phyloP scores from a whole-genome alignment of 2,797 vertebrate genomes.

The Siniperca scherzeri region DNA sequence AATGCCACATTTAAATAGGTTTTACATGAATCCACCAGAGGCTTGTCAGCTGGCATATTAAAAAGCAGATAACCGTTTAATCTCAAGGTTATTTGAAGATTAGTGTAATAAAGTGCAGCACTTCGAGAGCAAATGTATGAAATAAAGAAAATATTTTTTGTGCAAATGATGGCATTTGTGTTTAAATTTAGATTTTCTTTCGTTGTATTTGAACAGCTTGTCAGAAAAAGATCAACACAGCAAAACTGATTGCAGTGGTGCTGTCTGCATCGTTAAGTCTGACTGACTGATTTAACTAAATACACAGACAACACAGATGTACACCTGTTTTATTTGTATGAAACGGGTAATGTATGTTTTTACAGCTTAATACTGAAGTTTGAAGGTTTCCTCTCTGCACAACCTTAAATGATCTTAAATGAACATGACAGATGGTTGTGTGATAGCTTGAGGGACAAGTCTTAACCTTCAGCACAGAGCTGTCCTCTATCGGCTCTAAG shows the following conservation, averaged over 20 bases:
- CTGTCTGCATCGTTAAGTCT: background rate
- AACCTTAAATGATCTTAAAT: conserved; percentile 39
- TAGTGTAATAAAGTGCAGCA: conserved; percentile 12
- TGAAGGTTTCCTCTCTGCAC: conserved; percentile 32
- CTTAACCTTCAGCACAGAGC: conserved; percentile 56
- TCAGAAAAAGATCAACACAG: conserved; percentile 19
- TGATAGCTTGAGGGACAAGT: conserved; percentile 47
- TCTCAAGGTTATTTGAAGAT: conserved; percentile 52
- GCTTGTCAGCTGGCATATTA: conserved; percentile 30
- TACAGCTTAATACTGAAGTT: conserved; percentile 29
- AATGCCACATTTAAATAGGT: conserved; percentile 57
- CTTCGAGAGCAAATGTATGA: conserved; percentile 11
- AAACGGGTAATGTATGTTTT: conserved; percentile 31
- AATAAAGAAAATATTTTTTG: conserved; percentile 39
- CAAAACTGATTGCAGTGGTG: conserved; percentile 5
- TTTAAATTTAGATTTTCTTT: conserved; percentile 53
- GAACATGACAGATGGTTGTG: conserved; percentile 65
- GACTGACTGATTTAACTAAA: conserved; percentile 16
- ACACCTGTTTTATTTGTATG: conserved; percentile 40
- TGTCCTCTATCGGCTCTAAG: conserved; percentile 22
- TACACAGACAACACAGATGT: conserved; percentile 29
- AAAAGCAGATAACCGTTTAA: conserved; percentile 38
- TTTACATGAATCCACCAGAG: conserved; percentile 50
- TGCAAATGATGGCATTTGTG: conserved; percentile 17
- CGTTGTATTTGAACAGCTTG: conserved; percentile 30